Evolutionary conservation across 2,888 invertebrate species (phyloP), one percentile per base, ranked within the genome.

Genomic region (Epinotia brunnichana): DNA sequence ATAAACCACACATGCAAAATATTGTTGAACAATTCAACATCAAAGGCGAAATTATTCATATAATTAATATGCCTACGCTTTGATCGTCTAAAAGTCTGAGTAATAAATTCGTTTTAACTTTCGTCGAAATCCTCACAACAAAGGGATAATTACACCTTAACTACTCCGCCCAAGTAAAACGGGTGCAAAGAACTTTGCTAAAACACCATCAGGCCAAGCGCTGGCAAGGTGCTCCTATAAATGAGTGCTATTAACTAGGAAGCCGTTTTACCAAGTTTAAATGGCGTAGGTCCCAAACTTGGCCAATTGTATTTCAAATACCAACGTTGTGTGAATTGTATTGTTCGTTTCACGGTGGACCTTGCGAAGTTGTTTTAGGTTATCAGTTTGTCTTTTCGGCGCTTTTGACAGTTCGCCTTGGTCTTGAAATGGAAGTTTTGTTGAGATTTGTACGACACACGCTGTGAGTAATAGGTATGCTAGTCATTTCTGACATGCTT

Each of bases 241-340:
- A 91, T 86, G 88, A 87, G 89, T 84, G 79, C 89, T 87, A 90
- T 91, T 91, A 91, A 88, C 87, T 89, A 83, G 83, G 87, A 88
- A 88, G 88, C 88, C 85, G 89, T 90, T 90, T 87, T 85, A 79
- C 85, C 74, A 89, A 90, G 89, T 91, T 90, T 87, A 88, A 90
- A 89, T 86, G 84, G 88, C 82, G 79, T 77, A 62, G 67, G 80
- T 79, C 77, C 75, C 85, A 85, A 90, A 90, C 86, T 91, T 89
- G 77, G 81, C 64, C 86, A 83, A 88, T 88, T 88, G 88, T 88
- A 82, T 86, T 87, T 82, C 78, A 78, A 80, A 87, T 86, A 87
- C 84, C 78, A 83, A 82, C 82, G 86, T 87, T 88, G 87, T 87
- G 86, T 85, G 82, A 54, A 53, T 70, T 71, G 82, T 60, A 53